Conservation (phyloP, 2,888 invertebrate genomes). For the Papilio demoleus region DNA sequence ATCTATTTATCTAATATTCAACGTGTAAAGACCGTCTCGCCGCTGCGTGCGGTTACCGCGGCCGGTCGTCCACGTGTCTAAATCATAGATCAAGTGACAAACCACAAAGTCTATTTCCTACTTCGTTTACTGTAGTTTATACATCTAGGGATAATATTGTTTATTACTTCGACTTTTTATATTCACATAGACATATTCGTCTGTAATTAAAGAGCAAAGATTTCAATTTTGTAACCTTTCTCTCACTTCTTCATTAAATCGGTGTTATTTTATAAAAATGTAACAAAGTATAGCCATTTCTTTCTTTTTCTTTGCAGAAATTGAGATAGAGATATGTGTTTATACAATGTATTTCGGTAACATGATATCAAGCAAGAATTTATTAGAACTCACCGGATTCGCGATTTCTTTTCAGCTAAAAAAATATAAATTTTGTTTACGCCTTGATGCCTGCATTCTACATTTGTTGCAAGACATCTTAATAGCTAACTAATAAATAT, state of each 20-base stretch:
- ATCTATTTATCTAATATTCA: neutral
- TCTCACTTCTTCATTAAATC: neutral
- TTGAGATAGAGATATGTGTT: neutral
- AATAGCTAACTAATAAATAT: neutral
- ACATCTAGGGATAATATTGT: neutral
- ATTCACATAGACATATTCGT: neutral
- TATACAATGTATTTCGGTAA: slow-evolving; percentile 8
- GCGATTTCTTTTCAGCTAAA: slow-evolving; percentile 12
- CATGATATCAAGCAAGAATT: slow-evolving; percentile 8
- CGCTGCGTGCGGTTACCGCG: slow-evolving; percentile 36
- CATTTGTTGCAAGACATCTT: neutral
- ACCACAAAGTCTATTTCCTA: slow-evolving; percentile 33
- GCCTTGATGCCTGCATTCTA: slow-evolving; percentile 16
- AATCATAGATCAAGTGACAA: slow-evolving; percentile 29
- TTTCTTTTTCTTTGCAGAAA: neutral
- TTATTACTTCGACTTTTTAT: neutral
- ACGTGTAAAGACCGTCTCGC: neutral
- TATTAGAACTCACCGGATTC: slow-evolving; percentile 19
- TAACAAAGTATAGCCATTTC: neutral
- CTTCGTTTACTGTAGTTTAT: slow-evolving; percentile 15
- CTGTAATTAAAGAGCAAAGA: neutral
- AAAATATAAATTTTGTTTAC: slow-evolving; percentile 21
- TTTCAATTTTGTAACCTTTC: neutral
- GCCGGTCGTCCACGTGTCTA: slow-evolving; percentile 16
- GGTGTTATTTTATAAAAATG: neutral